These are phyloP conservation scores for Carassius carassius DNA, from an alignment of 2,113 vertebrate genomes.

Conservation along the genomic window DNA sequence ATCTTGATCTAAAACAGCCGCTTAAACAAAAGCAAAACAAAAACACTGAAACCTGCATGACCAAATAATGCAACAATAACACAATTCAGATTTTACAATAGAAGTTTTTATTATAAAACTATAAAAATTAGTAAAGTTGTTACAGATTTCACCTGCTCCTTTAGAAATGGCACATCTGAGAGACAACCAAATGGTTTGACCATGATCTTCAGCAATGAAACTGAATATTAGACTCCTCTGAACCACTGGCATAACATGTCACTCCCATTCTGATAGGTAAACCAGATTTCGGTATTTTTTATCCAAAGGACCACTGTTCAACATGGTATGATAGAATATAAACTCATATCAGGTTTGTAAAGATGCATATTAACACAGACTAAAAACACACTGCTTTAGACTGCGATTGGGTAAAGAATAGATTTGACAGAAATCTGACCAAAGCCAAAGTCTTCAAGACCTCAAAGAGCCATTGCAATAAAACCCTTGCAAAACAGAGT, in stretches of 20 bases:
- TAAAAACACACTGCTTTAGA: neutral
- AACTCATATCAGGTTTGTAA: neutral
- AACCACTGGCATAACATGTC: neutral
- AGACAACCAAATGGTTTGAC: conserved; percentile 15
- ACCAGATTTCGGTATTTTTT: neutral
- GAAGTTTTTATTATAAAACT: conserved; percentile 60
- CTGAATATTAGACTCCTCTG: neutral
- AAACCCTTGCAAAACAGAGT: neutral
- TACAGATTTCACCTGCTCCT: conserved; percentile 39
- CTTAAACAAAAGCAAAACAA: too few relatives aligned
- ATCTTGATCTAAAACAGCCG: too few relatives aligned
- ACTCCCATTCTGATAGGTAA: neutral
- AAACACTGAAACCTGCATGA: too few relatives aligned
- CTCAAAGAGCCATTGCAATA: neutral
- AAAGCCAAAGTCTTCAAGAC: neutral
- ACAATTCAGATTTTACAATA: conserved; percentile 46
- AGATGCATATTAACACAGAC: neutral
- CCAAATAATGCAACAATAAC: neutral
- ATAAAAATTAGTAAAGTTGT: conserved; percentile 51
- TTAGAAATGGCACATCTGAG: conserved; percentile 49
- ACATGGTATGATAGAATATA: neutral
- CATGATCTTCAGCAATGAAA: conserved; percentile 26
- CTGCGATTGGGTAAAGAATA: neutral
- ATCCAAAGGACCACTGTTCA: neutral
- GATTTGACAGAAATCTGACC: neutral